phyloP scores from a whole-genome alignment of 2,797 vertebrate species.

The Aldrovandia affinis region DNA sequence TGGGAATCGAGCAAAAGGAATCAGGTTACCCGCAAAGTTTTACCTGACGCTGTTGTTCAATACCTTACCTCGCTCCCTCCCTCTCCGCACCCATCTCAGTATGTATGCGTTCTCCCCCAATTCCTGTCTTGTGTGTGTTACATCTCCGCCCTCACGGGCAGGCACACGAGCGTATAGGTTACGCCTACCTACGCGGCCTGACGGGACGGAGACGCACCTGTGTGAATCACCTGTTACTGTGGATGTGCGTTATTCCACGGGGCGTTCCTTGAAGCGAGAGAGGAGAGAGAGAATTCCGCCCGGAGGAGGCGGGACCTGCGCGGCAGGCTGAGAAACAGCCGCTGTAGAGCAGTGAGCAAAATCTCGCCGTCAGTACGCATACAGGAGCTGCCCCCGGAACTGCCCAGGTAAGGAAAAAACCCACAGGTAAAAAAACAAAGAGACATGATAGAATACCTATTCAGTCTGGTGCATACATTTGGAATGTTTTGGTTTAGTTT shows the following conservation, averaged over 20 bases:
- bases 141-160: neutral
- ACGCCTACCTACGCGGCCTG: neutral
- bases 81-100: neutral
- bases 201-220: slow-evolving; percentile 23
- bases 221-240: slow-evolving; percentile 17
- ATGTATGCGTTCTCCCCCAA: neutral
- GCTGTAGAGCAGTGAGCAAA: neutral
- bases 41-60: neutral
- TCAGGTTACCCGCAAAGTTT: slow-evolving; percentile 11
- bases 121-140: slow-evolving; percentile 2
- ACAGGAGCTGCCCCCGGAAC: slow-evolving; percentile 43
- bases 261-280: neutral
- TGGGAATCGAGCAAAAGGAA: slow-evolving; percentile 12
- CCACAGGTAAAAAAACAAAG: neutral
- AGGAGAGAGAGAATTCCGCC: slow-evolving; percentile 15
- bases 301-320: slow-evolving; percentile 21
- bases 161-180: neutral
- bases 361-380: neutral
- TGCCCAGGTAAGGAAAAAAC: slow-evolving; percentile 54
- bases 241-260: neutral
- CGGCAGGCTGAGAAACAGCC: slow-evolving; percentile 32
- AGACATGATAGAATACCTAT: neutral
- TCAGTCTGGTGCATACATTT: neutral
- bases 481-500: neutral
- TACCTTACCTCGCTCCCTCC: neutral